Evolutionary conservation across 2,888 invertebrate genomes (phyloP), one percentile per base, ranked within the genome.

Genomic region (Cephalotes varians): DNA sequence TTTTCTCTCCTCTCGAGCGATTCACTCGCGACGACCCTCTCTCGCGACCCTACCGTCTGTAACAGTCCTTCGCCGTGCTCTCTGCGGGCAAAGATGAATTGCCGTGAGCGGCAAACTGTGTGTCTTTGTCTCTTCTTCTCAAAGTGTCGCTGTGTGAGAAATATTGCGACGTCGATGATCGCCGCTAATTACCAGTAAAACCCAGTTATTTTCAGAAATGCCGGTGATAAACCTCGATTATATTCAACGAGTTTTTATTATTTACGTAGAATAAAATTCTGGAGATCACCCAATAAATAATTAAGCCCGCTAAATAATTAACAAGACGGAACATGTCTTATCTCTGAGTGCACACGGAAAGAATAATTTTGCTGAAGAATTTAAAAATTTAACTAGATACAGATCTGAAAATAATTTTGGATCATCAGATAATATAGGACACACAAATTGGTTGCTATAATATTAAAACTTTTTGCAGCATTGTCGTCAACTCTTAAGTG

Each of bases 1-100:
- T 85, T 84, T 83, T 82, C 72, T 82, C 82, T 82, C 73, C 81
- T 84, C 62, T 74, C 65, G 44, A 77, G 76, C 51, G 65, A 76
- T 21, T 76, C 65, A 31, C 76, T 76, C 54, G 76, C 62, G 49
- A 34, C 69, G 51, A 60, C 58, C 83, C 85, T 65, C 54, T 44
- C 71, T 60, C 81, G 37, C 65, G 62, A 34, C 80, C 64, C 44
- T 73, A 64, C 62, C 21, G 58, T 40, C 62, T 44, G 25, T 49
- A 56, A 37, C 37, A 5, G 15, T 54, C 67, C 44, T 69, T 37
- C 62, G 25, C n/a, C 56, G 21, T 69, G 37, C 72, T 65, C 47
- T 58, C 40, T 31, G 44, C 31, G 47, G 49, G 60, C 58, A 54
- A 77, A 82, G 86, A 76, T 79, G 79, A 83, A 83, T 84, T 51